These are phyloP conservation scores for Rynchops niger DNA, from an alignment of 2,113 vertebrate species.

Conservation along the genomic window DNA sequence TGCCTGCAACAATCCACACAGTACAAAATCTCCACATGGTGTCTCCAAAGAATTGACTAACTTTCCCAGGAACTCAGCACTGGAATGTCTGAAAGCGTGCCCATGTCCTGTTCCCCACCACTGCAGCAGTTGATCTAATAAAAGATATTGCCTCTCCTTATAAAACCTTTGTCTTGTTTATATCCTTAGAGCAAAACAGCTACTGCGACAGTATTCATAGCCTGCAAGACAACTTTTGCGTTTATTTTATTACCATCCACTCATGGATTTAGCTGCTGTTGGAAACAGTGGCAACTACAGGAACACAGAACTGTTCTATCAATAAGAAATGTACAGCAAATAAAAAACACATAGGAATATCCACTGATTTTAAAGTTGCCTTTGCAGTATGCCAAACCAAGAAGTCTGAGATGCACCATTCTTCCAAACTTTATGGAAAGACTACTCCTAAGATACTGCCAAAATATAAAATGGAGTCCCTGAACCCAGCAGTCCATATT, in stretches of 20 bases:
- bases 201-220: neutral
- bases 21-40: conserved; percentile 1
- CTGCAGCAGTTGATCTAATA: neutral
- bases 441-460: neutral
- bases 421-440: neutral
- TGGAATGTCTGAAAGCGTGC: neutral
- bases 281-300: neutral
- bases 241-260: neutral
- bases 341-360: neutral
- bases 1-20: neutral
- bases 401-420: neutral
- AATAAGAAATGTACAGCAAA: neutral
- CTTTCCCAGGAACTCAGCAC: neutral
- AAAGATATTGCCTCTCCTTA: neutral
- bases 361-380: neutral
- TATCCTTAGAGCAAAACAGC: neutral
- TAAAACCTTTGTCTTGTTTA: neutral
- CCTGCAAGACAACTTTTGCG: neutral
- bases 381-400: neutral
- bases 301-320: neutral
- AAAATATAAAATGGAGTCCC: neutral
- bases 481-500: neutral
- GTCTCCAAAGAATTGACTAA: conserved; percentile 34
- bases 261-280: neutral
- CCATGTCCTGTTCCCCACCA: neutral